These are phyloP conservation scores for Naja naja DNA, from an alignment of 2,113 vertebrate genomes.

Conservation along the genomic window DNA sequence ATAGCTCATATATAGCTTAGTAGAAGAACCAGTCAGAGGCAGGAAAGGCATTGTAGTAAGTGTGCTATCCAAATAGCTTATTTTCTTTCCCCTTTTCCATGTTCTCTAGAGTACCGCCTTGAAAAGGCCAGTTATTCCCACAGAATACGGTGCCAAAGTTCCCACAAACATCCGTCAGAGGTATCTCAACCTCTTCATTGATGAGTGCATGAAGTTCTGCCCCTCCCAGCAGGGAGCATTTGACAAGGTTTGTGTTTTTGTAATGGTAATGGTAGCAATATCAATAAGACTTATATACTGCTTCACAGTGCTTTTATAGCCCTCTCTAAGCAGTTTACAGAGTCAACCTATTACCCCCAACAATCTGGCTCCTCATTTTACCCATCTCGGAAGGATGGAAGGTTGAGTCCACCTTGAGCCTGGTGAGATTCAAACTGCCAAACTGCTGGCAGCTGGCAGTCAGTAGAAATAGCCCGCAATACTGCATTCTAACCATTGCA, in stretches of 20 bases:
- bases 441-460: too few relatives aligned
- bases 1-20: neutral
- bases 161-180: slow-evolving; percentile 92
- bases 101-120: slow-evolving; percentile 79
- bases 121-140: slow-evolving; percentile 90
- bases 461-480: too few relatives aligned
- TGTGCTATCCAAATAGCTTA: neutral
- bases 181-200: slow-evolving; percentile 94
- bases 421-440: too few relatives aligned
- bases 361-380: too few relatives aligned
- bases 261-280: neutral
- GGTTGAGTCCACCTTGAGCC: too few relatives aligned
- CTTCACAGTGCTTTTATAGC: too few relatives aligned
- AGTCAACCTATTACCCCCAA: too few relatives aligned
- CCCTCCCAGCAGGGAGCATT: slow-evolving; percentile 81
- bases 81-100: slow-evolving; percentile 15
- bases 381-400: too few relatives aligned
- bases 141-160: slow-evolving; percentile 92
- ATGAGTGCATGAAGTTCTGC: slow-evolving; percentile 92
- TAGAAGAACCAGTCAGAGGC: neutral
- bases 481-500: too few relatives aligned
- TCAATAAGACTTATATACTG: too few relatives aligned
- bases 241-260: slow-evolving; percentile 77
- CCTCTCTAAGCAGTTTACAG: too few relatives aligned
- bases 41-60: neutral